Evolutionary conservation across 2,113 vertebrate genomes (phyloP), one percentile per base, ranked within the genome.

Genomic region (Monopterus albus): DNA sequence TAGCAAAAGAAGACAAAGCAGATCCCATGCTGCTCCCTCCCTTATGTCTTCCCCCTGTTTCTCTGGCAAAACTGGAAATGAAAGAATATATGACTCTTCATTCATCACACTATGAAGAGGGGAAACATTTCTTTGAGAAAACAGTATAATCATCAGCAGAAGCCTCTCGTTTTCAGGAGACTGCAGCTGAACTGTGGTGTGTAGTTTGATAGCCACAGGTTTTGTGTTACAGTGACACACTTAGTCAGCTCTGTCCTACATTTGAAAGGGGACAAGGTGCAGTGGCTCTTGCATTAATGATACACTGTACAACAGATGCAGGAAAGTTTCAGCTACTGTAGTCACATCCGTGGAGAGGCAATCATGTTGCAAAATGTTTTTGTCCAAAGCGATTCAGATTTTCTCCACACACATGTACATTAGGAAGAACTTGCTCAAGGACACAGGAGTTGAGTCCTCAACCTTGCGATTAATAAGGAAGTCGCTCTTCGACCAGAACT

Each of bases 161-260:
- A 23, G 31, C 40, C 43, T 40, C 14, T 21, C 17, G 26, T 43
- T 67, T 35, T 18, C 40, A 40, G 51, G 23, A 46, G 36, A 25
- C 38, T 42, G 66, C 53, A 45, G 39, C 55, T 25, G 5, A 21
- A 21, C 49, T 62, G 23, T 28, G 52, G n/a, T 43, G 50, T 61
- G 31, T 18, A 39, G 57, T 57, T 74, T 65, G 57, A 79, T 4
- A 71, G 51, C 12, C 20, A 33, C 59, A 67, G 8, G 76, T 49
- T 78, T 78, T 68, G 47, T 40, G 39, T 72, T 79, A 80, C 75
- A 80, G 75, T 66, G 69, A 70, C 70, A 75, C 49, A 58, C 49
- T 42, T 61, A 47, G 59, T 75, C 66, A 83, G 73, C 59, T 57
- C 4, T 29, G 29, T 46, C 51, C 46, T 18, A 20, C 21, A 62